Evolutionary conservation across 2,797 vertebrate genomes (phyloP), one percentile per base, ranked within the genome.

Genomic region (Aldrovandia affinis): DNA sequence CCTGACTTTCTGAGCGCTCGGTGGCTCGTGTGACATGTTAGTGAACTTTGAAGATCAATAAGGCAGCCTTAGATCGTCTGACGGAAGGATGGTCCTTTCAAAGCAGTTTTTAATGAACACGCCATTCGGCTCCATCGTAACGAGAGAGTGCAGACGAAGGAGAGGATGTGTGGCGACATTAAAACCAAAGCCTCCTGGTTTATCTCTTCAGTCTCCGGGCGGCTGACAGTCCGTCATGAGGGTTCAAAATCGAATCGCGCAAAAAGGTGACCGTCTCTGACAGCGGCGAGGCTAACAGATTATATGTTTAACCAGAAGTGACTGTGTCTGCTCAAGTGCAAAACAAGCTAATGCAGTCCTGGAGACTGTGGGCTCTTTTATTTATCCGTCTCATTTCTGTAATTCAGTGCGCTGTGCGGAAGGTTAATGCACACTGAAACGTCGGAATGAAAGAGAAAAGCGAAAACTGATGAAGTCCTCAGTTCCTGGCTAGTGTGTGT

Each of bases 281-380:
- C 81, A 33, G 44, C 39, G 61, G 4, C 1, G 61, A 70, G 81
- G 44, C 59, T 68, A 82, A 82, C 63, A 68, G 81, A 82, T 68
- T 82, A 68, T 82, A 30, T 44, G n/a, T 68, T 82, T 82, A 82
- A 82, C 81, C 81, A 82, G 28, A 82, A 82, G 81, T 82, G 81
- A 82, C 81, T 82, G 81, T 33, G 81, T 50, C 81, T 52, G 81
- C 59, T 82, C 81, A 82, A 33, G 61, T 82, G 81, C 81, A 82
- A 68, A 82, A 82, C 59, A 82, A 68, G 81, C 61, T 70, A 82
- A 82, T 70, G 61, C n/a, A 12, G 47, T 59, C 79, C 61, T 42
- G 33, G 81, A 52, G 81, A 30, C 12, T 65, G 61, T n/a, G 18
- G 25, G 7, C 55, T 30, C 59, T 47, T 65, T 47, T 82, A 63